A percentile compares a stretch with the other conserved stretches of the same genome.
phyloP scores from a whole-genome alignment of 2,113 vertebrate genomes.

The Zapus hudsonius region DNA sequence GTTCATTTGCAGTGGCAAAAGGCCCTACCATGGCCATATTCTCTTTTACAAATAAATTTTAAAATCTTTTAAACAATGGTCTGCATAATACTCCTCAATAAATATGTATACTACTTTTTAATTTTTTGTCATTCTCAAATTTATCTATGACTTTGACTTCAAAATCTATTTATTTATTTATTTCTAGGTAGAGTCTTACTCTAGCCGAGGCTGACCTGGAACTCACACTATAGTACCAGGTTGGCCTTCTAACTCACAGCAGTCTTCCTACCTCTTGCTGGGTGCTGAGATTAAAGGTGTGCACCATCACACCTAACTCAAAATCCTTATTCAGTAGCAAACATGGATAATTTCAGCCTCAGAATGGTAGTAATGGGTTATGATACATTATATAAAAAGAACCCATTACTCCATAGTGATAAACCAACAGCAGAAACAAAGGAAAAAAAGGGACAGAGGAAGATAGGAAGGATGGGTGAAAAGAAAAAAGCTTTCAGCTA shows the following conservation, averaged over 20 bases:
- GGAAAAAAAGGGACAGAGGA: not conserved
- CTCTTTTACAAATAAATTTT: too few relatives aligned
- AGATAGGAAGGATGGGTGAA: not conserved
- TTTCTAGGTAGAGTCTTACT: too few relatives aligned
- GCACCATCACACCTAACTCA: not conserved
- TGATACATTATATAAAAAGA: conserved; percentile 15
- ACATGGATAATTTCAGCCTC: not conserved
- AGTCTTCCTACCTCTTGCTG: too few relatives aligned
- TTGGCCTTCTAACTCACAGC: too few relatives aligned
- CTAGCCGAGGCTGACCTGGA: too few relatives aligned
- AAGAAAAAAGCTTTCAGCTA: not conserved
- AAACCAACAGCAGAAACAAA: conserved; percentile 14
- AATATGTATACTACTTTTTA: not conserved
- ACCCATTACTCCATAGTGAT: not conserved
- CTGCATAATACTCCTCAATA: not conserved
- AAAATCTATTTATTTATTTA: not conserved
- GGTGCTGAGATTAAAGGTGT: too few relatives aligned
- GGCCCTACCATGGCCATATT: too few relatives aligned
- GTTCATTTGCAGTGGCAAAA: too few relatives aligned
- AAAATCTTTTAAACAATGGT: not conserved
- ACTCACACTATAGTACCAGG: too few relatives aligned
- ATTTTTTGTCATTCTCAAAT: conserved; percentile 53
- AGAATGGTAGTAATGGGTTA: conserved; percentile 9
- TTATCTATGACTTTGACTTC: not conserved
- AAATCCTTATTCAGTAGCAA: conserved; percentile 23